These are phyloP conservation scores for Sylvia atricapilla DNA, from an alignment of 2,113 vertebrate species.

Conservation along the genomic window DNA sequence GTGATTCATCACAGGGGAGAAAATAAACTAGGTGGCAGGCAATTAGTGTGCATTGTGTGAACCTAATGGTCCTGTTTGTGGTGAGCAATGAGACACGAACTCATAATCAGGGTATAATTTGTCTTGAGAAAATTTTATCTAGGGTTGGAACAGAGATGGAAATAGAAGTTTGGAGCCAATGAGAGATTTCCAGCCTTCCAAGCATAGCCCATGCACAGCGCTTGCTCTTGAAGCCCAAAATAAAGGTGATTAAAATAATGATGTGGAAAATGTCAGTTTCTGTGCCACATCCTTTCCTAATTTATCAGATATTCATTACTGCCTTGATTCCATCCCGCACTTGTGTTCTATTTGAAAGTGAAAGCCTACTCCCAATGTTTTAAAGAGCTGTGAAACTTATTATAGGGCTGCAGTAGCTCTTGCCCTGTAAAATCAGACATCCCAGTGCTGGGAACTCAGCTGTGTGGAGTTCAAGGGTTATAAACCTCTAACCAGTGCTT, in stretches of 20 bases:
- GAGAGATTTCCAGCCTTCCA: background rate
- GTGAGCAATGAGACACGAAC: slow-evolving; percentile 67
- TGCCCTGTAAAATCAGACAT: background rate
- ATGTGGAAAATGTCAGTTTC: background rate
- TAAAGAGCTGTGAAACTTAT: background rate
- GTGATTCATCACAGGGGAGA: slow-evolving; percentile 63
- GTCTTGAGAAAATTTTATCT: slow-evolving; percentile 63
- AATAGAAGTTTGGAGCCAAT: background rate
- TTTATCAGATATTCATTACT: slow-evolving; percentile 14
- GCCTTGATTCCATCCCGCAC: background rate
- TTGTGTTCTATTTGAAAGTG: background rate
- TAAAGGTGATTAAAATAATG: slow-evolving; percentile 29
- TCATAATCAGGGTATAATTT: slow-evolving; percentile 67
- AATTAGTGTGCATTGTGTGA: slow-evolving; percentile 67
- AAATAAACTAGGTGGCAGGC: slow-evolving; percentile 66
- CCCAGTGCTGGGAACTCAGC: background rate
- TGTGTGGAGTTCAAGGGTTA: background rate
- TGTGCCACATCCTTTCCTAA: background rate
- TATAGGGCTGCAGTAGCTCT: background rate
- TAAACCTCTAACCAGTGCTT: background rate
- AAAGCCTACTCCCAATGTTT: background rate
- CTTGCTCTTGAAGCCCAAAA: background rate
- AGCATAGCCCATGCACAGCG: fast-evolving
- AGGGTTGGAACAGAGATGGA: background rate
- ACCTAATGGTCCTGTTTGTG: slow-evolving; percentile 66